Evolutionary conservation across 1,140 invertebrate genomes (phyloP).

Genomic region (Psix sp.): DNA sequence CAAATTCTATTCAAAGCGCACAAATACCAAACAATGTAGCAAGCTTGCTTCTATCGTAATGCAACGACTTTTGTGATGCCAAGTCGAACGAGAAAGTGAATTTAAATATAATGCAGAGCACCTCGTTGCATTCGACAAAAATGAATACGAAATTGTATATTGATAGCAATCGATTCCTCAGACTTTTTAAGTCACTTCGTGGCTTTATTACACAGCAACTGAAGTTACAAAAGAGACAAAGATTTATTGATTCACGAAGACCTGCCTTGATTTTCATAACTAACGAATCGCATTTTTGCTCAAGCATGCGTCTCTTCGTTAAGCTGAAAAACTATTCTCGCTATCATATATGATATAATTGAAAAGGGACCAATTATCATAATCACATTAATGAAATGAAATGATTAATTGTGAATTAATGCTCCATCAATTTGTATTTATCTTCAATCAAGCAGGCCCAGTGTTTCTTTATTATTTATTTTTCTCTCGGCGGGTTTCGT

Average conservation of each 20-base stretch:
- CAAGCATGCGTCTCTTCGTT: too few relatives aligned
- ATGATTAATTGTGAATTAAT: neutral
- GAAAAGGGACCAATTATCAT: too few relatives aligned
- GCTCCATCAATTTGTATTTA: neutral
- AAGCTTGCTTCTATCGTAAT: conserved; percentile 11
- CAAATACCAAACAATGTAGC: conserved; percentile 28
- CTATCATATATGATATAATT: too few relatives aligned
- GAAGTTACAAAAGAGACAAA: too few relatives aligned
- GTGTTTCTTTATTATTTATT: neutral
- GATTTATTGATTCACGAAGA: neutral
- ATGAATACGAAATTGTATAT: conserved; percentile 22
- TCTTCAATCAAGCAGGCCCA: neutral
- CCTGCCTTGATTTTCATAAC: too few relatives aligned
- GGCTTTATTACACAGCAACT: too few relatives aligned
- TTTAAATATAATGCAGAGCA: conserved; percentile 43
- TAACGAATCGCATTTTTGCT: too few relatives aligned
- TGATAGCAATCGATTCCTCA: conserved; percentile 20
- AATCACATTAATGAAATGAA: too few relatives aligned
- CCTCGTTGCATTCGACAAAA: conserved; percentile 16
- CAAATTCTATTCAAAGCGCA: conserved; percentile 25
- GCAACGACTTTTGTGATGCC: conserved; percentile 22
- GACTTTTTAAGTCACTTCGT: neutral
- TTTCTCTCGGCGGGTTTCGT: conserved; percentile 7
- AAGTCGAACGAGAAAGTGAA: conserved; percentile 41
- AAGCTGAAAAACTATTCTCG: too few relatives aligned